Evolutionary conservation across 1,140 invertebrate genomes (phyloP).

Genomic region (Pseudomyrmex concolor): DNA sequence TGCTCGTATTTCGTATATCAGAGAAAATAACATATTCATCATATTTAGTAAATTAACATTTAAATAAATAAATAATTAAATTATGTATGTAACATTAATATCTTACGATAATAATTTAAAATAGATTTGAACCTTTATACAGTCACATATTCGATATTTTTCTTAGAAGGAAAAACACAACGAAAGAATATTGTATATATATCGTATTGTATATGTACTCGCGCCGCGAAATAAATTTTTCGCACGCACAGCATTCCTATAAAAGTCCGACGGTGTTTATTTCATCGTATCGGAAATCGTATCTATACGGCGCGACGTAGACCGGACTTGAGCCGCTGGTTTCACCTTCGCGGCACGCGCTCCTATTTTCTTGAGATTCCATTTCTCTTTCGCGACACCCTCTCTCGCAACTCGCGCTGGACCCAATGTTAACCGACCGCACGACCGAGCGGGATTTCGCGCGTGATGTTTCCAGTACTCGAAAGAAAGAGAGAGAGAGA

Average conservation of each 20-base stretch:
- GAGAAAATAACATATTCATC: no score
- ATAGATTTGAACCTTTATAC: no score
- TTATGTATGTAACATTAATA: no score
- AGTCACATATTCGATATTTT: no score
- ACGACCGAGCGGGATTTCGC: constrained; percentile 11
- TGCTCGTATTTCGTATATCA: no score
- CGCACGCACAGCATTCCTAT: not conserved
- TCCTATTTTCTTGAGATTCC: constrained; percentile 69
- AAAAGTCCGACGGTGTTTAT: constrained; percentile 29
- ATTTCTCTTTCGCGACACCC: constrained; percentile 45
- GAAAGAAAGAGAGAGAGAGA: not conserved
- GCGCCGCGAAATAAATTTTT: not conserved
- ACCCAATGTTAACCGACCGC: constrained; percentile 28
- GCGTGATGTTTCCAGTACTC: constrained; percentile 41
- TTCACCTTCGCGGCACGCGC: constrained; percentile 62
- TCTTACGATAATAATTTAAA: no score
- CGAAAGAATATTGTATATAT: not conserved
- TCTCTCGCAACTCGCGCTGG: not conserved
- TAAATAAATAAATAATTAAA: no score
- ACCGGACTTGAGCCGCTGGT: constrained; percentile 56
- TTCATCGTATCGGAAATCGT: constrained; percentile 22
- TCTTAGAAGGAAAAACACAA: constrained; percentile 2
- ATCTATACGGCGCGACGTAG: not conserved
- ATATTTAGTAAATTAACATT: no score
- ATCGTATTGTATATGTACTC: no score